phyloP scores from a whole-genome alignment of 1,140 invertebrate species.

The Drosophila quadrilineata region DNA sequence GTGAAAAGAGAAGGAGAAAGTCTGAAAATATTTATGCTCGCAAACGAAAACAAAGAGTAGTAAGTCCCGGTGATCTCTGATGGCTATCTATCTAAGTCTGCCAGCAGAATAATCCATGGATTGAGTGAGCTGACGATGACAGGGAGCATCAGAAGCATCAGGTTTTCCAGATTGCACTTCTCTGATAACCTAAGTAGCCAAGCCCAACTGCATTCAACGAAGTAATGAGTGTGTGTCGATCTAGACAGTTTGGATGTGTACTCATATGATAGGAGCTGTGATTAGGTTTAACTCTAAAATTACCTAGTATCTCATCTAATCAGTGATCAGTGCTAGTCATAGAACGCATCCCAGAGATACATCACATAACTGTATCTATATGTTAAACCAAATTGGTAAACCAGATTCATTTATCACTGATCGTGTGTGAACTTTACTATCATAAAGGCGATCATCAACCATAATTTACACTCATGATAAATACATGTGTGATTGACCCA shows the following conservation, averaged over 20 bases:
- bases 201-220: not conserved
- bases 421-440: constrained; percentile 52
- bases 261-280: constrained; percentile 17
- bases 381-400: constrained; percentile 52
- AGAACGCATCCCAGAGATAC: constrained; percentile 22
- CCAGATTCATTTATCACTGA: constrained; percentile 53
- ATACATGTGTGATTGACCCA: too few relatives aligned
- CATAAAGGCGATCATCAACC: constrained; percentile 8
- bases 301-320: constrained; percentile 16
- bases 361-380: too few relatives aligned
- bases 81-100: constrained; percentile 32
- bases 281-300: constrained; percentile 13
- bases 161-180: constrained; percentile 17
- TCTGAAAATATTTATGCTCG: constrained; percentile 34
- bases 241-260: not conserved
- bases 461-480: too few relatives aligned
- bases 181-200: constrained; percentile 25
- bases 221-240: not conserved
- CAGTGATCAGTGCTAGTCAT: constrained; percentile 10
- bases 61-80: constrained; percentile 6
- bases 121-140: constrained; percentile 3
- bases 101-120: constrained; percentile 12
- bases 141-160: not conserved
- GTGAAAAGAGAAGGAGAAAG: constrained; percentile 7
- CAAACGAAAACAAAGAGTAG: constrained; percentile 21